Evolutionary conservation across 2,888 invertebrate species (phyloP).

Genomic region (Himalopsyche tibetana): DNA sequence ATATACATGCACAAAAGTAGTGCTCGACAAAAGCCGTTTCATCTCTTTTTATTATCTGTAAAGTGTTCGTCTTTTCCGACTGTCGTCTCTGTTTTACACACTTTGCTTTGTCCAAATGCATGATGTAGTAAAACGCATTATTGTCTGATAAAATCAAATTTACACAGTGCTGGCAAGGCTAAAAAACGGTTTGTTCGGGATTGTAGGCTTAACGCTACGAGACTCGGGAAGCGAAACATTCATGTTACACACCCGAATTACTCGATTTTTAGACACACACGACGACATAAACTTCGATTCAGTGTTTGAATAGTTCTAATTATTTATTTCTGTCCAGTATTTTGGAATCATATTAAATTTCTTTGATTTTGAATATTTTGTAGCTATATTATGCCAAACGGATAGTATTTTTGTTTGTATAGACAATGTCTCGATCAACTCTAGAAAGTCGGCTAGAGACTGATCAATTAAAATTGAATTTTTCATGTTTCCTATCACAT

Average conservation of each 20-base stretch:
- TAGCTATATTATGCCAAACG: no score
- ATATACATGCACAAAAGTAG: slow-evolving; percentile 12
- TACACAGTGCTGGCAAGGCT: slow-evolving; percentile 54
- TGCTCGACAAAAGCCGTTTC: slow-evolving; percentile 1
- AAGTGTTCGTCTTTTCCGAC: background rate
- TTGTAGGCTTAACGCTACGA: slow-evolving; percentile 39
- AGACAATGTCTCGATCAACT: no score
- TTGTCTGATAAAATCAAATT: slow-evolving; percentile 64
- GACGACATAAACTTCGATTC: no score
- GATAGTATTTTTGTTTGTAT: no score
- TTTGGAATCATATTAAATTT: no score
- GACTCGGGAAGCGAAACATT: background rate
- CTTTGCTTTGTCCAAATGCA: slow-evolving; percentile 56
- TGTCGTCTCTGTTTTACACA: slow-evolving; percentile 45
- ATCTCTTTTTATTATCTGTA: slow-evolving; percentile 31
- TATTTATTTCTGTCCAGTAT: no score
- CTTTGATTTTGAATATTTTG: no score
- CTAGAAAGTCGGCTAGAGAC: no score
- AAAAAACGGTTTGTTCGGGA: slow-evolving; percentile 55
- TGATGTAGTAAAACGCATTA: slow-evolving; percentile 62
- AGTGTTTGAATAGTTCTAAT: no score
- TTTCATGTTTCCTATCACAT: no score
- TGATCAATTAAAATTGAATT: no score
- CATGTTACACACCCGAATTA: background rate
- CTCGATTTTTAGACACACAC: no score